Base-by-base conservation (phyloP, 2,888 invertebrate species). In the Athripsodes cinereus region DNA sequence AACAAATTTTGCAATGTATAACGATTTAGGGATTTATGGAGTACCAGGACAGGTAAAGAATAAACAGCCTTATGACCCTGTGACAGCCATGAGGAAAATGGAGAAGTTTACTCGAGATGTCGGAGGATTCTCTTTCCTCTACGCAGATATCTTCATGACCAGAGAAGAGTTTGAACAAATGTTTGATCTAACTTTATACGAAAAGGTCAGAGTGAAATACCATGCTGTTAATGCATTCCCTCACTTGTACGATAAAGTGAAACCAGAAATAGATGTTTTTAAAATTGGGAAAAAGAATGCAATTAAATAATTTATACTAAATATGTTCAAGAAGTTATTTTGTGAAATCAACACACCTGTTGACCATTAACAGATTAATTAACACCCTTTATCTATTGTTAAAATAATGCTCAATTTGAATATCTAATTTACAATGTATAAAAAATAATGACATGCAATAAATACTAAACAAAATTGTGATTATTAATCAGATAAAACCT, bases 71-170 rank as follows among this genome's bases (percentile, higher is more conserved):
- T 87, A 84, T 65, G 82, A 86, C 67, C 83, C 86, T 0, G 84
- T 85, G 0, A 68, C 70, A 2, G 82, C 84, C 0, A 85, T 87
- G 86, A 71, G 86, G 63, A 77, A 76, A 49, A 87, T 87, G 86
- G 86, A 87, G 67, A 78, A 82, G 71, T 87, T 87, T 66, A 85
- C 85, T 0, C 73, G 84, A 49, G 80, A 85, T 31, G 80, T 85
- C 1, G 86, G 86, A 0, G 87, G 87, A 1, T 85, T 80, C 66
- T 83, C 85, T 2, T 87, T 87, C 68, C 69, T 87, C 19, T 87
- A 87, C 63, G 86, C 86, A 0, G 86, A 87, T 67, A 85, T 84
- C 44, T 87, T 86, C 65, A 87, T 87, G 86, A 81, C 75, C 1
- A 71, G 74, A 13, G 68, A 78, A 22, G 86, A 87, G 67, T 86